Conservation (phyloP, 2,797 vertebrate species). For the Percopsis omiscomaycus region DNA sequence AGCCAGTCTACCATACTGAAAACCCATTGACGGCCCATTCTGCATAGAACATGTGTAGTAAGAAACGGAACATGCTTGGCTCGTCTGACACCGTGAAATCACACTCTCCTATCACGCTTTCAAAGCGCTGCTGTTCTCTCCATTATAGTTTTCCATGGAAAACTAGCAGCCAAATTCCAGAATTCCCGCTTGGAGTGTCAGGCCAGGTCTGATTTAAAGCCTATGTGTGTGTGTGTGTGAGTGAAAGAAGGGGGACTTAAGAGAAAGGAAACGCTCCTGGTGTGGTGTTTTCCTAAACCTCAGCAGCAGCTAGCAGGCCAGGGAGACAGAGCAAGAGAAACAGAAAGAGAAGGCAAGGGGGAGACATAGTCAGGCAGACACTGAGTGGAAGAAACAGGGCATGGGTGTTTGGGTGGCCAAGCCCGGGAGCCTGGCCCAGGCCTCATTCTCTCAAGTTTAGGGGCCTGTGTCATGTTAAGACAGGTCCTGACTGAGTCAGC, state of each 20-base stretch:
- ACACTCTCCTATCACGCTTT: conserved; percentile 62
- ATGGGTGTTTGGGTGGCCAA: conserved; percentile 50
- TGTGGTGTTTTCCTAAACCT: conserved; percentile 64
- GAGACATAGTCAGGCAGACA: conserved; percentile 25
- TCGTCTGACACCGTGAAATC: conserved; percentile 67
- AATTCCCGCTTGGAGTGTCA: conserved; percentile 65
- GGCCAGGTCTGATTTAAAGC: conserved; percentile 48
- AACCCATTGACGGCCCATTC: conserved; percentile 59
- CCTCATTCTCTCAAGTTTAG: conserved; percentile 21
- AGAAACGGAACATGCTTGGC: conserved; percentile 71
- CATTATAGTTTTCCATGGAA: conserved; percentile 75
- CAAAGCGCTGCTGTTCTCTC: conserved; percentile 70
- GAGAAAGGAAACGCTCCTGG: conserved; percentile 54
- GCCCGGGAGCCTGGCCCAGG: neutral
- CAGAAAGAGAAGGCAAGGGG: conserved; percentile 21
- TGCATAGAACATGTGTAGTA: conserved; percentile 71
- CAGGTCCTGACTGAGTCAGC: conserved; percentile 35
- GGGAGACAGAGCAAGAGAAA: conserved; percentile 13
- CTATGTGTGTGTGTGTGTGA: conserved; percentile 8
- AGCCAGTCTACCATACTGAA: conserved; percentile 67
- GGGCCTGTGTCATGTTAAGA: conserved; percentile 24
- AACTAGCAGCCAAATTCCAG: conserved; percentile 64
- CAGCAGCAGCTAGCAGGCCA: conserved; percentile 36
- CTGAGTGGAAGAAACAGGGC: conserved; percentile 40
- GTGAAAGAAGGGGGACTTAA: conserved; percentile 20